These are phyloP conservation scores for Trimorus sp. DNA, from an alignment of 2,888 invertebrate genomes.

Conservation along the genomic window DNA sequence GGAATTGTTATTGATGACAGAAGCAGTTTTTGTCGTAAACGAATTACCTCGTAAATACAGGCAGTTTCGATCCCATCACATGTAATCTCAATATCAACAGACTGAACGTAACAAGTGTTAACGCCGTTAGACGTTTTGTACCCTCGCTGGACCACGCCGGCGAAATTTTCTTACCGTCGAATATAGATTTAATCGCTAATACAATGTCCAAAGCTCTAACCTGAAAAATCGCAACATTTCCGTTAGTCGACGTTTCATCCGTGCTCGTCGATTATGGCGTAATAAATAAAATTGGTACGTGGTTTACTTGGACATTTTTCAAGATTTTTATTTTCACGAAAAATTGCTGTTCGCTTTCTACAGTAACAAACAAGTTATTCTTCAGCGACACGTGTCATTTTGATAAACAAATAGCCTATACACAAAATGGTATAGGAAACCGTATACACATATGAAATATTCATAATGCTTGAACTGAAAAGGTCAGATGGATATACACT, in stretches of 20 bases:
- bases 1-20: neutral
- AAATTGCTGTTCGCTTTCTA: too few species aligned
- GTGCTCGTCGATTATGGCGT: too few species aligned
- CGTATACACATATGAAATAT: too few species aligned
- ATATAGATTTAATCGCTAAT: conserved; percentile 83
- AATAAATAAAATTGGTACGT: too few species aligned
- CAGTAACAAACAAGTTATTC: too few species aligned
- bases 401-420: too few species aligned
- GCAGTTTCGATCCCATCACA: conserved; percentile 98
- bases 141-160: conserved; percentile 86
- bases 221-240: conserved; percentile 63
- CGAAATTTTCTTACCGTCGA: conserved; percentile 81
- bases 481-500: too few species aligned
- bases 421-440: too few species aligned
- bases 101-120: conserved; percentile 90
- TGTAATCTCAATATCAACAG: conserved; percentile 92
- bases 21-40: neutral
- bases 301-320: neutral
- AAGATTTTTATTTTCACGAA: neutral
- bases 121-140: conserved; percentile 89
- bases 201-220: conserved; percentile 80
- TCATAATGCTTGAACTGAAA: too few species aligned
- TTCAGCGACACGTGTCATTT: too few species aligned
- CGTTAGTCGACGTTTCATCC: too few species aligned
- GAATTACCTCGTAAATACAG: conserved; percentile 92